Percentiles rank a stretch among this genome's conserved stretches.
Conservation (phyloP, 2,113 vertebrate species). For the Saguinus imperator region DNA sequence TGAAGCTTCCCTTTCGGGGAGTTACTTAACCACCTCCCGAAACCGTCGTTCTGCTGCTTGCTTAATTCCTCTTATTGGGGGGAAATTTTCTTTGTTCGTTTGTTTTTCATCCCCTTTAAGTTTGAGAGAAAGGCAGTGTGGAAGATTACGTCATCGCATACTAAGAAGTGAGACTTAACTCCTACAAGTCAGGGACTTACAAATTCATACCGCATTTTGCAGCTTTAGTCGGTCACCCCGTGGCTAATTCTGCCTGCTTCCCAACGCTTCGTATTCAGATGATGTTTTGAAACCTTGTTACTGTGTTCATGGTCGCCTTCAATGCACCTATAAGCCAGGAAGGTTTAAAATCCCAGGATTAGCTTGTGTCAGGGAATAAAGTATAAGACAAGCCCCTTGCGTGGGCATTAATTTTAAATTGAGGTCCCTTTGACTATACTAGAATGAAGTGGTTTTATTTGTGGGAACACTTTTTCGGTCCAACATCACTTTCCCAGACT, state of each 20-base stretch:
- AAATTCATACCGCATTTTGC: not conserved
- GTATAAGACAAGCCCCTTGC: not conserved
- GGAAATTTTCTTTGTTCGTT: slow-evolving; percentile 70
- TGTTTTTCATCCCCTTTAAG: slow-evolving; percentile 43
- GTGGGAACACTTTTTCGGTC: not conserved
- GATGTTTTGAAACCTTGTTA: not conserved
- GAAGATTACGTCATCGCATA: slow-evolving; percentile 75
- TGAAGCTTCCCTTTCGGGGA: slow-evolving; percentile 37
- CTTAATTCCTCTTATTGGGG: slow-evolving; percentile 30
- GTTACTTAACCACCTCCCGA: slow-evolving; percentile 35
- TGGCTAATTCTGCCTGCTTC: not conserved
- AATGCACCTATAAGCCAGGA: not conserved
- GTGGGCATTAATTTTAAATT: not conserved
- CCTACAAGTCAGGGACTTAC: slow-evolving; percentile 48
- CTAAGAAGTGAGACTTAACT: slow-evolving; percentile 72
- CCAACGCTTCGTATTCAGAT: not conserved
- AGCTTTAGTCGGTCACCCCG: not conserved
- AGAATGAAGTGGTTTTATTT: not conserved
- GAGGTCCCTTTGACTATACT: not conserved
- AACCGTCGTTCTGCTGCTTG: not conserved
- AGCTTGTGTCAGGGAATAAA: not conserved
- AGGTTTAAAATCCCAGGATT: not conserved
- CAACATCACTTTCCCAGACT: not conserved
- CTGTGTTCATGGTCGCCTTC: not conserved
- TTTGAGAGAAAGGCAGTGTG: slow-evolving; percentile 63